Evolutionary conservation across 2,888 invertebrate genomes (phyloP).

Genomic region (Lithophane leautieri): DNA sequence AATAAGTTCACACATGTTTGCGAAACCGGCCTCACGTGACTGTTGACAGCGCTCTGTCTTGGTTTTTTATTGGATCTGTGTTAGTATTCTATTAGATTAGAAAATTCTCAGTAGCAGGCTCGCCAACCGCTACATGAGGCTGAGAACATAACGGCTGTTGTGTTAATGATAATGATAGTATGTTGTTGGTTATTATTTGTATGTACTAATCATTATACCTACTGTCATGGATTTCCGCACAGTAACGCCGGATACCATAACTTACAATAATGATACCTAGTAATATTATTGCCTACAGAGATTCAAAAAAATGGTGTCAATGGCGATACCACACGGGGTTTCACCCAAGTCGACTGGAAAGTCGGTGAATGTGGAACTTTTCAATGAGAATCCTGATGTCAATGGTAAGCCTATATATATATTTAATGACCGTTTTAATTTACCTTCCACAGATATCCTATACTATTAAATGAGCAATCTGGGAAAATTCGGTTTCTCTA

Average conservation of each 20-base stretch:
- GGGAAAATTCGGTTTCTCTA: too few relatives aligned
- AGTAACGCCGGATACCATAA: not conserved
- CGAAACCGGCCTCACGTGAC: too few relatives aligned
- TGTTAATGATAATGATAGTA: not conserved
- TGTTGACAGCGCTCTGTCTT: too few relatives aligned
- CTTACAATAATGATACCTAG: not conserved
- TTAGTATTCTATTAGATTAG: not conserved
- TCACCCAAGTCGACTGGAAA: slow-evolving; percentile 82
- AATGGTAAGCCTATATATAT: slow-evolving; percentile 71
- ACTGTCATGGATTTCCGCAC: not conserved
- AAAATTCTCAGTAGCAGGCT: not conserved
- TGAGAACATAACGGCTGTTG: not conserved
- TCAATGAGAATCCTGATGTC: slow-evolving; percentile 78
- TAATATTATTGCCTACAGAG: slow-evolving; percentile 73
- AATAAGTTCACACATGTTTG: too few relatives aligned
- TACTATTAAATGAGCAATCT: too few relatives aligned
- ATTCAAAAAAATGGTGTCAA: slow-evolving; percentile 75
- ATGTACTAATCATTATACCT: not conserved
- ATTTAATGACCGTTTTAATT: not conserved
- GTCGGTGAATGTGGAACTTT: slow-evolving; percentile 74
- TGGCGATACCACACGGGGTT: slow-evolving; percentile 75
- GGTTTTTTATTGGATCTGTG: too few relatives aligned
- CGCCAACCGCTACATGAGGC: not conserved
- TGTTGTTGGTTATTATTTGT: not conserved
- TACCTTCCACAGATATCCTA: not conserved